Base-by-base conservation (phyloP, 37 sponge, comb jelly and placozoan genomes). In the Cladorhizidae sp. region DNA sequence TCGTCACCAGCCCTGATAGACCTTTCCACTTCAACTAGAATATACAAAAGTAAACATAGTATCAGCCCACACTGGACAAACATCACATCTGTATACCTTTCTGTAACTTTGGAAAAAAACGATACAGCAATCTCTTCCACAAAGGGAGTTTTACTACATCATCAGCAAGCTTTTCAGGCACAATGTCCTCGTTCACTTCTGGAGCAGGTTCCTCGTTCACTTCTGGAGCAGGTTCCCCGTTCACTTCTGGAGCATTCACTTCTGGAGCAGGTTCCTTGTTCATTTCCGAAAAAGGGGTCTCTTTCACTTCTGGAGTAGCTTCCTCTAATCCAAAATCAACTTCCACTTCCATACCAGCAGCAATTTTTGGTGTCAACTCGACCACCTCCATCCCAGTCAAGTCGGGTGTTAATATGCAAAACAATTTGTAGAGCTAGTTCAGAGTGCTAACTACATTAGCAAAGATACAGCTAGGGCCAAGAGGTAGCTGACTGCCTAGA, bases 1-100 rank as follows among this genome's bases (percentile, higher is more conserved):
- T 3, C 52, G 57, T 95, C 85, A 62, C 85, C 91, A 42, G 92
- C 86, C 28, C 40, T 74, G 41, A 95, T 57, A 32, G 55, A 28
- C 33, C 95, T 72, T 25, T 22, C 55, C 0, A 80, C 79, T 33
- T 91, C 90, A 56, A 78, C 90, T 90, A 49, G 2, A 61, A 59
- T 57, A 45, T 45, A 45, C 49, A 45, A 45, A 12, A 45, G 5
- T 45, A 45, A 45, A 45, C 36, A 40, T 21, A 67, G 1, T 2
- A 49, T 29, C 17, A 20, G 49, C 51, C 51, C 49, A 50, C 21
- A 40, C 7, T 20, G 1, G 39, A 45, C 52, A 68, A 11, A 50
- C 64, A 29, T 9, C 17, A 8, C 17, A 3, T 28, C 31, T 31
- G 18, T 74, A 20, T 26, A 85, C 85, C 71, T 77, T 38, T 85